phyloP scores from a whole-genome alignment of 2,797 vertebrate species.

The Kryptolebias ocellatus region DNA sequence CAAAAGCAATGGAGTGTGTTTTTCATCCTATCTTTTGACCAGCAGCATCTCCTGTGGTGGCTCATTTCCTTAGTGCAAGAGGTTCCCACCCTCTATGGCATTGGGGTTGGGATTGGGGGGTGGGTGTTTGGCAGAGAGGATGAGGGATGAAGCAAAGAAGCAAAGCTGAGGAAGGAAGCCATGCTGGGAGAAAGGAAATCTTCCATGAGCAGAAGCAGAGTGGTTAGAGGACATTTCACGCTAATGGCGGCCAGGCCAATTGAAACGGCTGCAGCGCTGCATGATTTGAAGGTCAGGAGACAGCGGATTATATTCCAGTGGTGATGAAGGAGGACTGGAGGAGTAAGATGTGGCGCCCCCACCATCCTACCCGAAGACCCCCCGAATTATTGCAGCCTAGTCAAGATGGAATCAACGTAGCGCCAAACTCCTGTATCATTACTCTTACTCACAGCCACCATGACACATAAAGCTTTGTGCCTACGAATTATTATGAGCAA shows the following conservation, averaged over 20 bases:
- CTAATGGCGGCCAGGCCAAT: constrained; percentile 84
- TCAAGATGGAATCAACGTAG: constrained; percentile 80
- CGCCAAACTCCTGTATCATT: constrained; percentile 71
- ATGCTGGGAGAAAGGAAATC: constrained; percentile 84
- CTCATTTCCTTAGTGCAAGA: constrained; percentile 76
- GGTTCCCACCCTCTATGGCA: constrained; percentile 69
- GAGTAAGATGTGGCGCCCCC: constrained; percentile 74
- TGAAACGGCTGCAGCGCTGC: constrained; percentile 84
- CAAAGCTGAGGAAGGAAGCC: constrained; percentile 78
- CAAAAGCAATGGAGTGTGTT: constrained; percentile 62
- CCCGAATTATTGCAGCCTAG: constrained; percentile 79
- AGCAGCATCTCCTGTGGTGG: constrained; percentile 76
- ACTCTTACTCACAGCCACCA: constrained; percentile 69
- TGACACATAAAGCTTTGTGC: constrained; percentile 48
- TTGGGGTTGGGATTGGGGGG: constrained; percentile 41
- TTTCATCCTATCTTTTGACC: constrained; percentile 70
- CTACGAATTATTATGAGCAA: constrained; percentile 58
- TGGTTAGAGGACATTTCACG: constrained; percentile 86
- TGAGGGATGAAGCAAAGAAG: constrained; percentile 70
- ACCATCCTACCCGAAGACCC: constrained; percentile 54
- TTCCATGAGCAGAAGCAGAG: constrained; percentile 77
- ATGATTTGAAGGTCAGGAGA: constrained; percentile 88
- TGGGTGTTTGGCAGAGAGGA: constrained; percentile 54
- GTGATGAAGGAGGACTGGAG: constrained; percentile 77
- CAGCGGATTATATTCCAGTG: constrained; percentile 85